Percentiles rank a stretch among this genome's conserved stretches.
phyloP scores from a whole-genome alignment of 2,797 vertebrate species.

The Falco biarmicus region DNA sequence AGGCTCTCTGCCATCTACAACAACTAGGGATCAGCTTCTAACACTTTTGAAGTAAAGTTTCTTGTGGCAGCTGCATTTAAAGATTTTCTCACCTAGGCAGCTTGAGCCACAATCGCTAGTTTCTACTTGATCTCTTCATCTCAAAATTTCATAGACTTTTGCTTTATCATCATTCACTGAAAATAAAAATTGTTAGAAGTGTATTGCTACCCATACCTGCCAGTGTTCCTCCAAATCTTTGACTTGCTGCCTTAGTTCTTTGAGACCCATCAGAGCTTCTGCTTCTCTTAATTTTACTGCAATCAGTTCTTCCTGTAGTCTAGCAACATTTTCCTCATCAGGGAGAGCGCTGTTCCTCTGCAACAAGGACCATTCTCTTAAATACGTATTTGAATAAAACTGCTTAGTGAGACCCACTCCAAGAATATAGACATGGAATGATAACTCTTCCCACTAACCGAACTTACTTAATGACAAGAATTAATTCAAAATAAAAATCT shows the following conservation, averaged over 20 bases:
- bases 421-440: not conserved
- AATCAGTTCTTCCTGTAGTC: conserved; percentile 95
- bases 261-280: conserved; percentile 91
- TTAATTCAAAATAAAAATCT: no score
- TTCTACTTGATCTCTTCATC: not conserved
- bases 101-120: not conserved
- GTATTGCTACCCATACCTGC: conserved; percentile 83
- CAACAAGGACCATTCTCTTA: conserved; percentile 48
- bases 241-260: conserved; percentile 93
- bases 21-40: not conserved
- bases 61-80: not conserved
- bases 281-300: conserved; percentile 94
- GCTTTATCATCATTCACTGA: not conserved
- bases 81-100: not conserved
- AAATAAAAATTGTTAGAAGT: not conserved
- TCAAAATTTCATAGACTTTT: not conserved
- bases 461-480: not conserved
- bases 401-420: not conserved
- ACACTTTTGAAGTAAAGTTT: not conserved
- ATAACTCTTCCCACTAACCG: not conserved
- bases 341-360: conserved; percentile 93
- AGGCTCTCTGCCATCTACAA: not conserved
- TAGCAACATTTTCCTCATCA: conserved; percentile 94
- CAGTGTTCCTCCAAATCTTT: conserved; percentile 96
- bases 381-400: not conserved